phyloP scores from a whole-genome alignment of 2,113 vertebrate species.

The Mesocricetus auratus region DNA sequence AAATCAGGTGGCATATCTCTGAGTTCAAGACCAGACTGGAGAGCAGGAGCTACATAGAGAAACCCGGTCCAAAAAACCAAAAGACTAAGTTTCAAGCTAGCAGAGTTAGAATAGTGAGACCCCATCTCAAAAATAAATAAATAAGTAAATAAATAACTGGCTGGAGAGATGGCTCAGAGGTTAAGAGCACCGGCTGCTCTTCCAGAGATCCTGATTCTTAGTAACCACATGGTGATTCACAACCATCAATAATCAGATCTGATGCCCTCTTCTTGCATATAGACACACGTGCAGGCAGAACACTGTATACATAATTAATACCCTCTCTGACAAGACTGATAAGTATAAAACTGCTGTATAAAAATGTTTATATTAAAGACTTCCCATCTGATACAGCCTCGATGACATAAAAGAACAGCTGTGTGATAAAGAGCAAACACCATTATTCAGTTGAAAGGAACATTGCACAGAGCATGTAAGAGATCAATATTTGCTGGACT shows the following conservation, averaged over 20 bases:
- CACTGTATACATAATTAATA: too few relatives aligned
- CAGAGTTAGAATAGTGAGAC: not conserved
- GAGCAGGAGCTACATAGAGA: not conserved
- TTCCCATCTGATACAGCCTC: constrained; percentile 85
- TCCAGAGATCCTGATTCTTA: too few relatives aligned
- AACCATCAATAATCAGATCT: too few relatives aligned
- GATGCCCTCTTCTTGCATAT: too few relatives aligned
- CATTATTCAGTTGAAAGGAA: constrained; percentile 97
- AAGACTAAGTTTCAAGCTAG: not conserved
- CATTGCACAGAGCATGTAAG: constrained; percentile 93
- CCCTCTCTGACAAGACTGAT: constrained; percentile 94
- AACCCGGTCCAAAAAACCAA: not conserved
- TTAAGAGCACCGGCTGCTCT: too few relatives aligned
- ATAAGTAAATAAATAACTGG: too few relatives aligned
- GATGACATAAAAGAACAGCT: constrained; percentile 84
- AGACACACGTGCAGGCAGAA: too few relatives aligned
- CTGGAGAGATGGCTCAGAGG: too few relatives aligned
- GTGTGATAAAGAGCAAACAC: constrained; percentile 91
- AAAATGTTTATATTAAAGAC: constrained; percentile 97
- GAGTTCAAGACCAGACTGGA: not conserved
- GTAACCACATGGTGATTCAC: too few relatives aligned
- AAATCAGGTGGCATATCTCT: not conserved
- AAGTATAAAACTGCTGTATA: constrained; percentile 94
- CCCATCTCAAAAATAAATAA: not conserved
- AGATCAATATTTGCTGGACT: constrained; percentile 79